Percentiles rank a stretch among this genome's conserved stretches.
Evolutionary conservation across 2,797 vertebrate species (phyloP).

Genomic region (Neoniphon sammara): DNA sequence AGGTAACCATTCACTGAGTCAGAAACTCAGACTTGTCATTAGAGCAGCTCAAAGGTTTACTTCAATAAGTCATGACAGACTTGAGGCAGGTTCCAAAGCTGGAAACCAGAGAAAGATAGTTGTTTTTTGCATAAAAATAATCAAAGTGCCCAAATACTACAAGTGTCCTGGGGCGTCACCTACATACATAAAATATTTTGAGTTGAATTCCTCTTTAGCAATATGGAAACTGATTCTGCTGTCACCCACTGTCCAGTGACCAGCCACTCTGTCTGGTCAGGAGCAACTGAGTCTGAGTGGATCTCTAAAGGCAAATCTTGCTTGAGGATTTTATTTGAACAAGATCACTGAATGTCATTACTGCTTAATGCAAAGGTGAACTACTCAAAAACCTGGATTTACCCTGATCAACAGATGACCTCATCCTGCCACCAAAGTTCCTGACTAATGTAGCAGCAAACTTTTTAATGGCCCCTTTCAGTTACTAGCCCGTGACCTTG

Average conservation of each 20-base stretch:
- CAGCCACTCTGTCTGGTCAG: too few relatives aligned
- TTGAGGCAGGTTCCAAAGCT: background rate
- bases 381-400: background rate
- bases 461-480: conserved; percentile 6
- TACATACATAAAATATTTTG: too few relatives aligned
- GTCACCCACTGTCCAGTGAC: too few relatives aligned
- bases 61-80: background rate
- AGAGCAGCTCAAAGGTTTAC: background rate
- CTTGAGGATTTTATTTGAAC: conserved; percentile 17
- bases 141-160: too few relatives aligned
- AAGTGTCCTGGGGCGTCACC: too few relatives aligned
- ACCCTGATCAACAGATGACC: background rate
- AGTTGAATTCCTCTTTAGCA: too few relatives aligned
- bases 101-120: too few relatives aligned
- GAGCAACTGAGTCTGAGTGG: too few relatives aligned
- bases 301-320: conserved; percentile 12
- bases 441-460: background rate
- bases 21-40: background rate
- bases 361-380: background rate
- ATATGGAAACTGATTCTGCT: too few relatives aligned
- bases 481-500: conserved; percentile 52
- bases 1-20: too few relatives aligned
- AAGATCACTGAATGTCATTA: background rate
- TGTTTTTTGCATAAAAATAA: background rate
- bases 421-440: background rate